Percentiles rank a stretch among this genome's conserved stretches.
Conservation (phyloP, 2,888 invertebrate genomes). For the Clostera curtula region DNA sequence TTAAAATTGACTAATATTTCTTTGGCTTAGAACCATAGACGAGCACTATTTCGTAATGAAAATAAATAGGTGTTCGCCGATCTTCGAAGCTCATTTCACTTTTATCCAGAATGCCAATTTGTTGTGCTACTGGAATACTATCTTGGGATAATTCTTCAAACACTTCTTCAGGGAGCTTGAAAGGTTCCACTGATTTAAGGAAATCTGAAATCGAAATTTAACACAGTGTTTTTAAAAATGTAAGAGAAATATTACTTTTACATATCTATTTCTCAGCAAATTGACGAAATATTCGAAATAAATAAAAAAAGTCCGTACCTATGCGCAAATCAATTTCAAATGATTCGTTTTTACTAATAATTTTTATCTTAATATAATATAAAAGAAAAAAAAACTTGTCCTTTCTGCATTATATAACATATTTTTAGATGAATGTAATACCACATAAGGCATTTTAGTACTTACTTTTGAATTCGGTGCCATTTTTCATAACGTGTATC, state of each 20-base stretch:
- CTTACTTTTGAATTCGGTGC: constrained; percentile 19
- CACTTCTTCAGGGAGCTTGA: constrained; percentile 20
- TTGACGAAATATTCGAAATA: too few species aligned
- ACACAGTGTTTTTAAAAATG: too few species aligned
- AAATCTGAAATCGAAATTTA: constrained; percentile 12
- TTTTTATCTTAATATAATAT: not conserved
- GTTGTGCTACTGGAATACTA: constrained; percentile 12
- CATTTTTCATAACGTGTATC: constrained; percentile 11
- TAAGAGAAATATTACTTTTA: too few species aligned
- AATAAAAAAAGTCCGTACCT: too few species aligned
- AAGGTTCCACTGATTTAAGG: constrained; percentile 19
- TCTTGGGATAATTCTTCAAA: constrained; percentile 18
- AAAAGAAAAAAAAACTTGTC: not conserved
- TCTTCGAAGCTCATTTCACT: constrained; percentile 5
- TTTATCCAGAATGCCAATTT: constrained; percentile 12
- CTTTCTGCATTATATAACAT: not conserved
- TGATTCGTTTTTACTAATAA: not conserved
- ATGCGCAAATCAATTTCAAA: too few species aligned
- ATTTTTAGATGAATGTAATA: too few species aligned
- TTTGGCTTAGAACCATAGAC: not conserved
- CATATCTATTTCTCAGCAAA: too few species aligned
- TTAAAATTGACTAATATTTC: too few species aligned
- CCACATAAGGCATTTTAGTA: too few species aligned
- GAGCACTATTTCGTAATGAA: not conserved
- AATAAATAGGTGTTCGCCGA: not conserved